These are phyloP conservation scores for Equus przewalskii DNA, from an alignment of 2,113 vertebrate genomes.

Conservation along the genomic window DNA sequence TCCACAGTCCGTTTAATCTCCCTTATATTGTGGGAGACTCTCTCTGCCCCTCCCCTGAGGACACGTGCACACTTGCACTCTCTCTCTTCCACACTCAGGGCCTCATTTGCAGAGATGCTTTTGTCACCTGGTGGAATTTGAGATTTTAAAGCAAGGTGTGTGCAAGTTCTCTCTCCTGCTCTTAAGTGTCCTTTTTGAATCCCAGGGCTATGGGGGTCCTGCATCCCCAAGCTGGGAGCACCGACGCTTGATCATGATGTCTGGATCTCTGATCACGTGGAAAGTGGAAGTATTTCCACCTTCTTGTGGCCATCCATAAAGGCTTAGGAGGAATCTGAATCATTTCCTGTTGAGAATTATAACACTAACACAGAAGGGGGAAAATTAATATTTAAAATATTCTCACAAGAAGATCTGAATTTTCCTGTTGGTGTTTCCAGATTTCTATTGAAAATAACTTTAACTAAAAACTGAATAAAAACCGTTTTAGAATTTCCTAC, in stretches of 20 bases:
- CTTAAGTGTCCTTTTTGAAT: too few species aligned
- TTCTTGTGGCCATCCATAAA: neutral
- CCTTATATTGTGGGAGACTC: neutral
- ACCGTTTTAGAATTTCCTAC: neutral
- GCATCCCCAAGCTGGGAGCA: neutral
- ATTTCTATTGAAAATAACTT: conserved; percentile 4
- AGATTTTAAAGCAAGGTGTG: neutral
- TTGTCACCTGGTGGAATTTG: conserved; percentile 1
- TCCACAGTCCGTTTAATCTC: neutral
- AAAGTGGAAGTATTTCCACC: neutral
- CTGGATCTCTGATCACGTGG: neutral
- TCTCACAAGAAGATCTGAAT: neutral
- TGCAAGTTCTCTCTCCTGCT: too few species aligned
- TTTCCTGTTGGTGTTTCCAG: conserved; percentile 1
- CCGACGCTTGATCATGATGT: neutral
- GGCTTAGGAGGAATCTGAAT: neutral
- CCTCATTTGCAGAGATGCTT: neutral
- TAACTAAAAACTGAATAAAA: conserved; percentile 12
- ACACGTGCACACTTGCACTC: neutral
- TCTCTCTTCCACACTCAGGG: neutral
- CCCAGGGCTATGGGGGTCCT: neutral
- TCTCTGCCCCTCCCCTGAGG: neutral
- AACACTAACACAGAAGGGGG: neutral
- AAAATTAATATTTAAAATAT: neutral
- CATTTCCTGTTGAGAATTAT: neutral